Base-by-base conservation (phyloP, 1,140 invertebrate species). In the Plutomurus gul region DNA sequence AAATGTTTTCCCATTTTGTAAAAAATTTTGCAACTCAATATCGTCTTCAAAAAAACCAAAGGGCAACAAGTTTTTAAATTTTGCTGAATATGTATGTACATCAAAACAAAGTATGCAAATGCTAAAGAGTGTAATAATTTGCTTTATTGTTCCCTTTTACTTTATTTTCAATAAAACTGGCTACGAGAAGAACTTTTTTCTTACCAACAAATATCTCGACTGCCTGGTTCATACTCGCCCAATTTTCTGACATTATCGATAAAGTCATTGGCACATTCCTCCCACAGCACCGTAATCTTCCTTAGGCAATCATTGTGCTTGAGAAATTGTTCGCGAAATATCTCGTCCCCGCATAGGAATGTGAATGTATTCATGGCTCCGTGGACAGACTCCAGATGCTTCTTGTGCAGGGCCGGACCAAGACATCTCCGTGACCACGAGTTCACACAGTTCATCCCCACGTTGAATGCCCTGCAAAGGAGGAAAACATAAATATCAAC, bases 381-480 rank as follows among this genome's bases (percentile, higher is more conserved):
- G 36, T 36, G 43, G 20, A 77, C 79, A 4, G 79, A 77, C 4
- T 37, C 39, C 39, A n/a, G 20, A 22, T 78, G 16, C 22, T 78
- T 75, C 43, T 78, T 22, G 22, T 37, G 80, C 4, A 0, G 10
- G 30, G 46, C 51, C 5, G 65, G 25, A 6, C 1, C 30, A 16
- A 81, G 43, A 30, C 80, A 81, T 18, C 30, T 25, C 20, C 60
- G 13, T n/a, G 73, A 51, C 27, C 46, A 78, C 18, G 75, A 30
- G 1, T 65, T 22, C 25, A 78, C 46, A 43, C 80, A 81, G 4
- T 30, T 51, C 80, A 81, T 81, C 33, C 80, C 76, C 1, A 46
- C 39, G 20, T 78, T 27, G 72, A 78, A 81, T 7, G 73, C 72
- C 40, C 80, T 81, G 43, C 20, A 75, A 40, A 25, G n/a, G n/a